Evolutionary conservation across 2,888 invertebrate species (phyloP), one percentile per base, ranked within the genome.

Genomic region (Erpobdella octoculata): DNA sequence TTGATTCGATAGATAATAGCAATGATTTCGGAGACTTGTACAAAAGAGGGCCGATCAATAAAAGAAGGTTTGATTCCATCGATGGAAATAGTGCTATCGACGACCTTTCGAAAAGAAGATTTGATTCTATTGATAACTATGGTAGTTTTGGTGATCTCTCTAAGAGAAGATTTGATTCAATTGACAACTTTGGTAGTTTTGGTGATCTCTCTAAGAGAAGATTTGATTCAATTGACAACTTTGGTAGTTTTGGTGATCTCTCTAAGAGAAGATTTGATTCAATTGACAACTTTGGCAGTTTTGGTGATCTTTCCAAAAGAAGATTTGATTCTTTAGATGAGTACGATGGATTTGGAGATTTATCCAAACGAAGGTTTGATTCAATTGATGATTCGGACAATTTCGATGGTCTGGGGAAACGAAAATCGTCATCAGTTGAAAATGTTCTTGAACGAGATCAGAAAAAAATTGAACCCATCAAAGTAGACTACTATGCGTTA

Each of bases 21-120:
- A 28, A 53, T n/a, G 53, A 21, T 1, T 53, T 53, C 15, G 53
- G 53, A n/a, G 53, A 53, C 53, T 15, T 53, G 9, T 5, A 53
- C 21, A 53, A 53, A 28, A n/a, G n/a, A n/a, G n/a, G n/a, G n/a
- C n/a, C n/a, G n/a, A n/a, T n/a, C n/a, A n/a, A n/a, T n/a, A n/a
- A n/a, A n/a, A 53, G 53, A 28, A 53, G 53, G 28, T 15, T 53
- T 28, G 53, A 53, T 53, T 53, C 53, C 12, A 12, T 53, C 28
- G 53, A 53, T 53, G 28, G 15, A 21, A 21, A 25, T 6, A 53
- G 28, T n/a, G 53, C 53, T 53, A 25, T 53, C 53, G 53, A 6
- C 53, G 53, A 53, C 53, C 28, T 53, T 21, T 53, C 53, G 21
- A 53, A 53, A 28, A 53, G 53, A 9, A 53, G 53, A 53, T 53